phyloP scores from a whole-genome alignment of 2,113 vertebrate genomes.

The Ranitomeya imitator region DNA sequence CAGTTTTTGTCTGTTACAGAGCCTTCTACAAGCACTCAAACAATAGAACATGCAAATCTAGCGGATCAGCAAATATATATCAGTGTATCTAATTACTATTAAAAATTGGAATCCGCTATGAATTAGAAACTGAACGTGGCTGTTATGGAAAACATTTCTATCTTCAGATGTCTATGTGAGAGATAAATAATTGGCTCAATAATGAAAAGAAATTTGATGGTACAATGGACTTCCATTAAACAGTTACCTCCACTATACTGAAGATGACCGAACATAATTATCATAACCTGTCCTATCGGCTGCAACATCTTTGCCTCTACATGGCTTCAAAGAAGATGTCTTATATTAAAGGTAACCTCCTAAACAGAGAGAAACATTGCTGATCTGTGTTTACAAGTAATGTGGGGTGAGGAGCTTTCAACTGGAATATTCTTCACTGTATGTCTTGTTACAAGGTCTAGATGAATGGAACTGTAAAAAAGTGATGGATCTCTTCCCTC shows the following conservation, averaged over 20 bases:
- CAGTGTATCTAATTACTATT: too few species aligned
- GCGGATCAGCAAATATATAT: background rate
- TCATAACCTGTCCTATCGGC: background rate
- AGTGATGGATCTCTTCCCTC: background rate
- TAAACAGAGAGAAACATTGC: background rate
- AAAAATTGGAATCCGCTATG: background rate
- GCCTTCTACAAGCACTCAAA: background rate
- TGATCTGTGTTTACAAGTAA: background rate
- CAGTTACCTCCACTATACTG: background rate
- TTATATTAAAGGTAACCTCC: background rate
- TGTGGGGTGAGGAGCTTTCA: background rate
- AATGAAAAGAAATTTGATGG: background rate
- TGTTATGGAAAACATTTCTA: background rate
- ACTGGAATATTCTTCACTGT: background rate
- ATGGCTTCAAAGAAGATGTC: background rate
- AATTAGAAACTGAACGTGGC: background rate
- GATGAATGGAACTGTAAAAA: background rate
- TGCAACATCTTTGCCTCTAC: background rate
- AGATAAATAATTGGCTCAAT: background rate
- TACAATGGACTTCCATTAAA: background rate
- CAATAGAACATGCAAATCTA: background rate
- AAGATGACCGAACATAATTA: background rate
- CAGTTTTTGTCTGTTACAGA: background rate
- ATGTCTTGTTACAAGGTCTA: background rate
- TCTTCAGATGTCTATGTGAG: background rate